Evolutionary conservation across 1,140 invertebrate species (phyloP).

Genomic region (Camponotus floridanus): DNA sequence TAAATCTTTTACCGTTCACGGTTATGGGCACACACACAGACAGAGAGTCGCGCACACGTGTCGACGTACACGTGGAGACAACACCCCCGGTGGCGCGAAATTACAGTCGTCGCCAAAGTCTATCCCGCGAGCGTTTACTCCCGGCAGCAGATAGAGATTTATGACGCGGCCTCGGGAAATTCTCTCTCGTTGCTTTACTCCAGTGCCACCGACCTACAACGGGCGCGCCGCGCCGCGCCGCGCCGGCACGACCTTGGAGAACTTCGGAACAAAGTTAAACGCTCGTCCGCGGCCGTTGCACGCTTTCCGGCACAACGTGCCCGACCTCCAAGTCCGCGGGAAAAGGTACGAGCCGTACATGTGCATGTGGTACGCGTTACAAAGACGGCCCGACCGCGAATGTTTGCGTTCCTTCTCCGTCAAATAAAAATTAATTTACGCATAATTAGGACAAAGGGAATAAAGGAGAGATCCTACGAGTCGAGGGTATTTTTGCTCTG

Average conservation of each 20-base stretch:
- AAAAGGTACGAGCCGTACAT: conserved; percentile 31
- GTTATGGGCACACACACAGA: background rate
- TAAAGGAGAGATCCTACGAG: too few species aligned
- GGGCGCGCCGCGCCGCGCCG: conserved; percentile 62
- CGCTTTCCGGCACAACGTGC: conserved; percentile 57
- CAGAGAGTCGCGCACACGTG: conserved; percentile 23
- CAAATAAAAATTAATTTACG: too few species aligned
- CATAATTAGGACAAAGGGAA: too few species aligned
- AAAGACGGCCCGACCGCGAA: background rate
- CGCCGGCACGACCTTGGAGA: conserved; percentile 82
- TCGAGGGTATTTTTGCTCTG: too few species aligned
- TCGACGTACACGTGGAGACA: conserved; percentile 39
- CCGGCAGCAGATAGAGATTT: conserved; percentile 81
- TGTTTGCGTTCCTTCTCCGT: background rate
- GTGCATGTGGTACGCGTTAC: conserved; percentile 11
- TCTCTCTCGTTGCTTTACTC: conserved; percentile 66
- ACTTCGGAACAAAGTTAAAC: conserved; percentile 85
- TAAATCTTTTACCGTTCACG: conserved; percentile 44
- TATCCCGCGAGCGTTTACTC: conserved; percentile 72
- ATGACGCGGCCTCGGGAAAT: conserved; percentile 80
- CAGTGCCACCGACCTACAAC: conserved; percentile 81
- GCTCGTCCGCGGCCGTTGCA: conserved; percentile 71
- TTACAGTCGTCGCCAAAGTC: conserved; percentile 73
- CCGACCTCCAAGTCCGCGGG: conserved; percentile 54
- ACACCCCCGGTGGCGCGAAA: conserved; percentile 64